A percentile compares a stretch with the other conserved stretches of the same genome.
These are phyloP conservation scores for Drosophila prolongata DNA, from an alignment of 2,888 invertebrate genomes.

Conservation along the genomic window DNA sequence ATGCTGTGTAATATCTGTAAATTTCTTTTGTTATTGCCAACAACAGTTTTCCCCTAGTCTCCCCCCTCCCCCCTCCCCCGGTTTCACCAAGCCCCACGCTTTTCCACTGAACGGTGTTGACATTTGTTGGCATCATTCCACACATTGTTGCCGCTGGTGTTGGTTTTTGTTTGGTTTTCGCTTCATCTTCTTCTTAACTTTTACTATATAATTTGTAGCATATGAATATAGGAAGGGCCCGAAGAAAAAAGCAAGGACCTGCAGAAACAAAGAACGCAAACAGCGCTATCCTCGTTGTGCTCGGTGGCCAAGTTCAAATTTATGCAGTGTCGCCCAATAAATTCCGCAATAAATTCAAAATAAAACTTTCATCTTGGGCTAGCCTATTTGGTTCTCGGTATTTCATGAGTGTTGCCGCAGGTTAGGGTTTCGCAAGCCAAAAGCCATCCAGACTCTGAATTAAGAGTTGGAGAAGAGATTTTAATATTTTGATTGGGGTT, in stretches of 20 bases:
- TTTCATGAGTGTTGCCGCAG: constrained; percentile 46
- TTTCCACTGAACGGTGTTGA: constrained; percentile 56
- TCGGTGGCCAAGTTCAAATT: constrained; percentile 74
- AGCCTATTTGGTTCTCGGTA: constrained; percentile 44
- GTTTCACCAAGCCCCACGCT: constrained; percentile 5
- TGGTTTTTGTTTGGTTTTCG: constrained; percentile 68
- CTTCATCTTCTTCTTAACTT: constrained; percentile 69
- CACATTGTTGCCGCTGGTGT: constrained; percentile 75
- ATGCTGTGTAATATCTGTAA: constrained; percentile 80
- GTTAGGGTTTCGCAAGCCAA: constrained; percentile 28
- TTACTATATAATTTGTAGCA: constrained; percentile 79
- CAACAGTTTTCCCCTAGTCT: constrained; percentile 62
- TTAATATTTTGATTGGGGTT: constrained; percentile 13
- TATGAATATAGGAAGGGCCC: constrained; percentile 73
- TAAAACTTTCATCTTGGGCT: constrained; percentile 74
- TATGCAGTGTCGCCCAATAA: constrained; percentile 79
- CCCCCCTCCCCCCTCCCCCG: neutral
- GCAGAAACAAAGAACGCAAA: constrained; percentile 49
- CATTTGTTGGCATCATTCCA: constrained; percentile 77
- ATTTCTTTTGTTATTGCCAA: constrained; percentile 80
- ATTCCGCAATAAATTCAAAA: constrained; percentile 79
- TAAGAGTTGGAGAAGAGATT: constrained; percentile 2
- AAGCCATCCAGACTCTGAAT: constrained; percentile 5
- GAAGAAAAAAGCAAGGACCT: constrained; percentile 26
- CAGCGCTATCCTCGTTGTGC: constrained; percentile 42